phyloP scores from a whole-genome alignment of 2,797 vertebrate species.

The Lemur catta region DNA sequence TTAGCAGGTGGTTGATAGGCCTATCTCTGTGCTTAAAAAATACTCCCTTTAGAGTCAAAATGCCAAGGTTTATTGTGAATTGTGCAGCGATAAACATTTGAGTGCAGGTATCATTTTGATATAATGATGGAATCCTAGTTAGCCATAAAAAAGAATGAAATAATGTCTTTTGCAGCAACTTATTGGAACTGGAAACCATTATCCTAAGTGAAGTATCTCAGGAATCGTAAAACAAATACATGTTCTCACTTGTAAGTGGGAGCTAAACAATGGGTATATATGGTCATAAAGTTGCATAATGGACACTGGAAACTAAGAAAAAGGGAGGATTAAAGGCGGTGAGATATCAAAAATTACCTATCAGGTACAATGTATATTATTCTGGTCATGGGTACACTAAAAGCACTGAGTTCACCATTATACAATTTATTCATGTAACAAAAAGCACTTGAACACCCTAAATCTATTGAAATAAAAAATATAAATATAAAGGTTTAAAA shows the following conservation, averaged over 20 bases:
- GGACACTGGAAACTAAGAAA: background rate
- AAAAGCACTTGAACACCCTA: background rate
- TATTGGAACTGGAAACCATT: background rate
- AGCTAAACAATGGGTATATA: background rate
- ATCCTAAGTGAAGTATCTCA: background rate
- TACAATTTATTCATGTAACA: background rate
- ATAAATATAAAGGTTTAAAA: background rate
- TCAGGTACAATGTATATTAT: background rate
- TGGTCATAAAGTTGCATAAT: background rate
- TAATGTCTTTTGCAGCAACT: background rate
- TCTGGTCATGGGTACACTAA: background rate
- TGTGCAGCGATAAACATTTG: background rate
- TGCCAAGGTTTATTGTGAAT: background rate
- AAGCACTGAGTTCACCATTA: background rate
- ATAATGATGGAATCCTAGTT: background rate
- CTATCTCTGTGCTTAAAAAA: background rate
- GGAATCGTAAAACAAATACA: background rate
- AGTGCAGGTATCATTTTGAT: background rate
- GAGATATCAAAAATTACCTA: background rate
- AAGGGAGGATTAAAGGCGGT: background rate
- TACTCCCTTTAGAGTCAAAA: background rate
- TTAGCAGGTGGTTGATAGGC: background rate
- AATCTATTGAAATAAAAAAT: background rate
- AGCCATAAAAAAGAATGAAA: background rate
- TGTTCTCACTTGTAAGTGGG: background rate